These are phyloP conservation scores for Penaeus japonicus DNA, from an alignment of 1,140 invertebrate species.

Conservation along the genomic window DNA sequence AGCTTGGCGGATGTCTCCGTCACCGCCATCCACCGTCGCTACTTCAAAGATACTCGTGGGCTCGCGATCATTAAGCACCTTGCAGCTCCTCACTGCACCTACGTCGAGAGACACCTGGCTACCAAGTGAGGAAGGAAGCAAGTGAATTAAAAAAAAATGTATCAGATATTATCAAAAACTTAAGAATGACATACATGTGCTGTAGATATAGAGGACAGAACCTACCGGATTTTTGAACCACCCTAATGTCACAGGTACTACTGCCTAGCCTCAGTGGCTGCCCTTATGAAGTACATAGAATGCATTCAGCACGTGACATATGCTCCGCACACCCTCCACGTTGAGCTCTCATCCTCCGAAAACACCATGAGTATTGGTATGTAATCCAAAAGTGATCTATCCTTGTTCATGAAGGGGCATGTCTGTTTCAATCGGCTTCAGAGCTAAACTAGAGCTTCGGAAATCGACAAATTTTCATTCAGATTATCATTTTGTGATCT, in stretches of 20 bases:
- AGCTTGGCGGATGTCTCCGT: slow-evolving; percentile 73
- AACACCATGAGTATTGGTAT: slow-evolving; percentile 86
- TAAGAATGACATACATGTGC: too few relatives aligned
- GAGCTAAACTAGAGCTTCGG: too few relatives aligned
- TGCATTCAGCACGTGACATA: slow-evolving; percentile 80
- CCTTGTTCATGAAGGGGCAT: neutral
- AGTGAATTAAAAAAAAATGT: too few relatives aligned
- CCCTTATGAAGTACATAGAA: slow-evolving; percentile 85
- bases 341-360: slow-evolving; percentile 83
- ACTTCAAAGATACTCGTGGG: slow-evolving; percentile 81
- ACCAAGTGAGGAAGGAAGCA: slow-evolving; percentile 72
- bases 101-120: slow-evolving; percentile 76
- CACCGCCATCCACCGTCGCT: slow-evolving; percentile 75
- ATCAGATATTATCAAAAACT: too few relatives aligned
- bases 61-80: slow-evolving; percentile 77
- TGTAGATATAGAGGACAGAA: too few relatives aligned
- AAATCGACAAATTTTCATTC: too few relatives aligned
- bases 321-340: slow-evolving; percentile 78
- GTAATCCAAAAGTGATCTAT: neutral
- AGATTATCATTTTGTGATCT: neutral
- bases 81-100: slow-evolving; percentile 74
- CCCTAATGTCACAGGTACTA: slow-evolving; percentile 71
- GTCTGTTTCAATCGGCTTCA: neutral
- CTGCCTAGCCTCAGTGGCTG: slow-evolving; percentile 79
- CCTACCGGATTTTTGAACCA: neutral